These are phyloP conservation scores for Canis aureus DNA, from an alignment of 2,113 vertebrate species.

Conservation along the genomic window DNA sequence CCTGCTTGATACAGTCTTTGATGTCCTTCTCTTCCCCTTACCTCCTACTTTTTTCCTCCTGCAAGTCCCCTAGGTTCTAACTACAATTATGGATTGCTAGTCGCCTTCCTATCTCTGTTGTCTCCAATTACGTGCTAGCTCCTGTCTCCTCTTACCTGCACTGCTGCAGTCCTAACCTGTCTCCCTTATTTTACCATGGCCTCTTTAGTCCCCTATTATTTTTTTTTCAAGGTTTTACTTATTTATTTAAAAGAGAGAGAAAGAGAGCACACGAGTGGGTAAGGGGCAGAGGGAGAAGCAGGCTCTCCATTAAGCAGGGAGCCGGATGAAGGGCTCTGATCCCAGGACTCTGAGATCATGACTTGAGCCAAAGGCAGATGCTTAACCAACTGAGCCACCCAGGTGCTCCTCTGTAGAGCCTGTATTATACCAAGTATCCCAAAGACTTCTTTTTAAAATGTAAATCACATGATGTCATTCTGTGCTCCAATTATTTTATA, in stretches of 20 bases:
- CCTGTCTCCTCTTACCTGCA: neutral
- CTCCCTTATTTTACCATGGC: neutral
- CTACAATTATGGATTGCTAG: accelerated
- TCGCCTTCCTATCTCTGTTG: neutral
- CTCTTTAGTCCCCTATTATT: neutral
- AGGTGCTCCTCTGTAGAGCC: neutral
- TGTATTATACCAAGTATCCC: neutral
- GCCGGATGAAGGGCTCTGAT: no score
- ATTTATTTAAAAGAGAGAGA: no score
- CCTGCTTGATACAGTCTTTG: neutral
- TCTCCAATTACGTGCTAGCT: accelerated
- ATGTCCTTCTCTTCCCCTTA: neutral
- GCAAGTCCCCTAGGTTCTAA: neutral
- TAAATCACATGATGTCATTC: neutral
- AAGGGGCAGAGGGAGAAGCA: no score
- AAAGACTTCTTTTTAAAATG: neutral
- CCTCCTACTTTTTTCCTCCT: neutral
- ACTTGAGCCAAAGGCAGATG: no score
- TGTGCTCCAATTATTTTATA: neutral
- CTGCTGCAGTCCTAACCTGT: no score
- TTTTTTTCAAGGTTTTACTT: no score
- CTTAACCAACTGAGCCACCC: no score
- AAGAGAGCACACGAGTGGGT: no score
- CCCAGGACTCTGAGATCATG: no score
- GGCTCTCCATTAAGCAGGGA: no score